Evolutionary conservation across 2,113 vertebrate species (phyloP), one percentile per base, ranked within the genome.

Genomic region (Patagioenas fasciata): DNA sequence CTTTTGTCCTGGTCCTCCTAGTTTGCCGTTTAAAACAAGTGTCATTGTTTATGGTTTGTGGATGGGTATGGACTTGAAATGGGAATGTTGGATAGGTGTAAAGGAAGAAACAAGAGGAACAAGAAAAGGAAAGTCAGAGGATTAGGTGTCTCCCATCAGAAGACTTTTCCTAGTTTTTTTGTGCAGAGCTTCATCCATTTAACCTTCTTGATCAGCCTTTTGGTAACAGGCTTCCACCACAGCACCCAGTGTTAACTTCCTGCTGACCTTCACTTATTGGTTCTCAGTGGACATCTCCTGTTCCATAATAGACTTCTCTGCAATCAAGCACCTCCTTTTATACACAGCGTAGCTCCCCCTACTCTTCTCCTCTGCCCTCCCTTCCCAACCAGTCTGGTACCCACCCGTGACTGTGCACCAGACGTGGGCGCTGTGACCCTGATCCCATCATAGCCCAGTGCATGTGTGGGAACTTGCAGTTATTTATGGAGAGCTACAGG

Each of bases 281-380:
- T 72, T 66, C 62, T 72, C 58, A 29, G 23, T 31, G 56, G 36
- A 7, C 47, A 25, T 38, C n/a, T 84, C 26, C 58, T 50, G 8
- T 85, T 75, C 62, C 5, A 2, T 24, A 21, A 29, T 29, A 67
- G 58, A 75, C 53, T 79, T 58, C 32, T 29, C 25, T 34, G 70
- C 47, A 31, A 21, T 32, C 65, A 47, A 61, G 44, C 24, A 44
- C 42, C 50, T 72, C 26, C 29, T 91, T 73, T 54, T 29, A 21
- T 21, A 9, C 1, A 8, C 32, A 65, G 11, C 2, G 0, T 42
- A 53, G 48, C 62, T 54, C 19, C 31, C 23, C 26, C 3, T 58
- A 3, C 25, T 86, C 44, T 69, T 78, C 53, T 66, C 40, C n/a
- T 80, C 47, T 82, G 15, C 47, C 14, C 73, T 31, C 73, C 14